These are phyloP conservation scores for Garra rufa DNA, from an alignment of 2,113 vertebrate species.

Conservation along the genomic window DNA sequence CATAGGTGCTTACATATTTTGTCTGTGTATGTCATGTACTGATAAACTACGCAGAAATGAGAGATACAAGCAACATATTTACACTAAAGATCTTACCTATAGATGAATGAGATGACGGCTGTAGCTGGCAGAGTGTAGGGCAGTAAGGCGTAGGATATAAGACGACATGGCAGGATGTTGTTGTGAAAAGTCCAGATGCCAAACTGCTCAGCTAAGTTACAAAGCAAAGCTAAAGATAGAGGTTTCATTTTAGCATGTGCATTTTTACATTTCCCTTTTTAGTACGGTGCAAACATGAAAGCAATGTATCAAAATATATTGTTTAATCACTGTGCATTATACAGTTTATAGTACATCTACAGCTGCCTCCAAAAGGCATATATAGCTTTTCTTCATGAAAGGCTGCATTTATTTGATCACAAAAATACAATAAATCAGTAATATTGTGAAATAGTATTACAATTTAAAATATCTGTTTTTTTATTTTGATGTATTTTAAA, in stretches of 20 bases:
- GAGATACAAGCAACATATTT: neutral
- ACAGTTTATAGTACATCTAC: neutral
- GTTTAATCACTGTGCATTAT: neutral
- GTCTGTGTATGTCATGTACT: neutral
- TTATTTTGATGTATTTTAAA: neutral
- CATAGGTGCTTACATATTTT: neutral
- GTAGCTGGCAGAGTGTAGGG: slow-evolving; percentile 30
- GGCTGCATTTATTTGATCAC: neutral
- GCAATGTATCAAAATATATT: neutral
- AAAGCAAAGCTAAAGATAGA: slow-evolving; percentile 1
- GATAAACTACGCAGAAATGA: neutral
- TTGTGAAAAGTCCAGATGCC: slow-evolving; percentile 29
- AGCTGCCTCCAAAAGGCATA: neutral
- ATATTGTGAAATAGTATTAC: too few species aligned
- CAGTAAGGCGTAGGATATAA: slow-evolving; percentile 46
- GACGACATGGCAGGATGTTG: neutral
- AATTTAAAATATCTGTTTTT: too few species aligned
- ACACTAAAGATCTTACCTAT: slow-evolving; percentile 25
- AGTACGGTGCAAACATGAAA: neutral
- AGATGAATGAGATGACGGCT: slow-evolving; percentile 16
- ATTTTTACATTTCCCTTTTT: neutral
- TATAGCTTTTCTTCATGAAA: neutral
- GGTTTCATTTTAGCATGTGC: neutral
- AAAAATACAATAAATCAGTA: neutral
- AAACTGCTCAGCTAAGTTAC: slow-evolving; percentile 7